Percentiles rank a stretch among this genome's conserved stretches.
phyloP scores from a whole-genome alignment of 2,888 invertebrate species.

The Napeogenes sylphis region DNA sequence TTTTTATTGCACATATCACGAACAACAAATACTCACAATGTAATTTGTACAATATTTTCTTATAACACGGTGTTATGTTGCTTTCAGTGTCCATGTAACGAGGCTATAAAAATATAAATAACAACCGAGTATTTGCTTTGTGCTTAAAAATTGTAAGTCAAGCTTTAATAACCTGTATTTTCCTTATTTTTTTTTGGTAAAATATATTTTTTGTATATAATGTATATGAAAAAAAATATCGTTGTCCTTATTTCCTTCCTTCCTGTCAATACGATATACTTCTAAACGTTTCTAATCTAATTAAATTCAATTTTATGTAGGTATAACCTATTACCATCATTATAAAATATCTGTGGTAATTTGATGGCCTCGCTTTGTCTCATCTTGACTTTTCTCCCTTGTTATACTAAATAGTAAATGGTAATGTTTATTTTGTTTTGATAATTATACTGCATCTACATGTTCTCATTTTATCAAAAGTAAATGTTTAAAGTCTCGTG shows the following conservation, averaged over 20 bases:
- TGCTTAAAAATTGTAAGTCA: slow-evolving; percentile 62
- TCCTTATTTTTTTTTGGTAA: slow-evolving; percentile 14
- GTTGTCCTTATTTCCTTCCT: background rate
- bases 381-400: slow-evolving; percentile 25
- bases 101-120: slow-evolving; percentile 37
- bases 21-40: slow-evolving; percentile 69
- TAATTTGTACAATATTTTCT: slow-evolving; percentile 64
- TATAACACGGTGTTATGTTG: slow-evolving; percentile 60
- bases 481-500: slow-evolving; percentile 26
- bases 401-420: slow-evolving; percentile 5
- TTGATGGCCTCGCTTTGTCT: slow-evolving; percentile 29
- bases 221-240: background rate
- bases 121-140: slow-evolving; percentile 45
- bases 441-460: slow-evolving; percentile 23
- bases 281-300: background rate
- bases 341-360: slow-evolving; percentile 23
- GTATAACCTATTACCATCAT: background rate
- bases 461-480: slow-evolving; percentile 28
- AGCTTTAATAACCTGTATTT: slow-evolving; percentile 20
- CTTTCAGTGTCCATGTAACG: slow-evolving; percentile 50
- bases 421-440: slow-evolving; percentile 22
- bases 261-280: background rate
- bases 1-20: slow-evolving; percentile 67
- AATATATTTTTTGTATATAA: background rate
- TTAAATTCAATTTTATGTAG: background rate